Base-by-base conservation (phyloP, 1,140 invertebrate species). In the Zeugodacus cucurbitae region DNA sequence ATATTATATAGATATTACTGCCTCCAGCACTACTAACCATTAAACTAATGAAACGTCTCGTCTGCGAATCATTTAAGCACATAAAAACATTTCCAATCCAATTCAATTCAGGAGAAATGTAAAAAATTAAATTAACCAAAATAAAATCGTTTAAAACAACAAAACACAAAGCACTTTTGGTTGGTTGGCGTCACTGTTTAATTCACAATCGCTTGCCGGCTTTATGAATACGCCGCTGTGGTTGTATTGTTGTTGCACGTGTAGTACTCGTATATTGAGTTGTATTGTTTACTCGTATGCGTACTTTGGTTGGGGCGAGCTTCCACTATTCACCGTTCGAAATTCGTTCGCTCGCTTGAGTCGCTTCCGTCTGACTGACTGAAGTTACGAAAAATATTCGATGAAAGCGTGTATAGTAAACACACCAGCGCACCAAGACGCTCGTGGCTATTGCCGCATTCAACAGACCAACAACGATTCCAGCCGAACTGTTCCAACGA, bases 301-400 rank as follows among this genome's bases (percentile, higher is more conserved):
- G 34, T 82, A 44, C 34, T 82, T 74, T 82, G 41, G 41, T 44
- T 82, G 74, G 41, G 41, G 74, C 74, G 74, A 22, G 74, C 74
- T 82, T 54, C n/a, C 8, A 54, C 41, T 54, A 82, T 70, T 34
- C 7, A 41, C 74, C 74, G 74, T 48, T 6, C 34, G 29, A 48
- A 48, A 37, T 82, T 82, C 41, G 74, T 82, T 85, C 88, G 88
- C 48, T 82, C 88, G 86, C 62, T 88, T 86, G 86, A 74, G 87
- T 87, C 70, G 86, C 88, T 88, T 88, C 88, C 88, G 88, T 88
- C 54, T 88, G 64, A 88, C 88, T 88, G 88, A 88, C 57, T 87
- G 48, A 62, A 87, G 29, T 87, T 78, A 57, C 48, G 70, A 74
- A 78, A 82, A 82, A 82, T 82, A 82, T 82, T 82, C 74, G 88